phyloP scores from a whole-genome alignment of 1,140 invertebrate genomes.

The Lanistes nyassanus region DNA sequence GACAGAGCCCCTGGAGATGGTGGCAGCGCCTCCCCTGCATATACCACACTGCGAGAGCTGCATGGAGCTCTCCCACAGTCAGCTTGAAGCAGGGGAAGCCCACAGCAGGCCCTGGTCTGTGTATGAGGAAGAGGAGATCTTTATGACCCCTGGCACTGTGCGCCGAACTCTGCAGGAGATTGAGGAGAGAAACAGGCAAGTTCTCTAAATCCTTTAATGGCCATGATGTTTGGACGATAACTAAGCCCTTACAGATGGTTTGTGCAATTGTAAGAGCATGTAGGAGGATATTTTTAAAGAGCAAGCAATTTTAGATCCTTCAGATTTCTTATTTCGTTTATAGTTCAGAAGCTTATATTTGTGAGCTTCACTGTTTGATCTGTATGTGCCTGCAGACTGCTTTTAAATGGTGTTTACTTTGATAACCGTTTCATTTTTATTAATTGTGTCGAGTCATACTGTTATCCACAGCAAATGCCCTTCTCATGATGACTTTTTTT shows the following conservation, averaged over 20 bases:
- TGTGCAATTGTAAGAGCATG: no score
- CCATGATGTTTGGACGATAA: background rate
- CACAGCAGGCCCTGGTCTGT: slow-evolving; percentile 39
- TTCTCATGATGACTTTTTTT: slow-evolving; percentile 13
- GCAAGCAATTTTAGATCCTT: no score
- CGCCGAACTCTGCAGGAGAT: slow-evolving; percentile 77
- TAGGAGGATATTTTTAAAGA: no score
- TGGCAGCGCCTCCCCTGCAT: slow-evolving; percentile 9
- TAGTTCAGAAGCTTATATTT: no score
- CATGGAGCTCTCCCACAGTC: slow-evolving; percentile 16
- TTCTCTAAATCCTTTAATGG: background rate
- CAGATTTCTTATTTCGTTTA: no score
- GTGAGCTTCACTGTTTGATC: no score
- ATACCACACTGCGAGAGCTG: slow-evolving; percentile 23
- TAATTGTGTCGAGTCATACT: no score
- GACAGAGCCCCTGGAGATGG: background rate
- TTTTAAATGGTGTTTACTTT: no score
- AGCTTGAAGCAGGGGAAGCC: background rate
- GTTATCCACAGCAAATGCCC: no score
- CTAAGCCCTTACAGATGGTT: background rate
- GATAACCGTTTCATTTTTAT: no score
- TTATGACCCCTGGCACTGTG: slow-evolving; percentile 54
- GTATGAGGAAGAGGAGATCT: slow-evolving; percentile 61
- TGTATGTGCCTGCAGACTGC: no score
- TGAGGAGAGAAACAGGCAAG: slow-evolving; percentile 67